Evolutionary conservation across 92 coral and sea anemone genomes (phyloP), one percentile per base, ranked within the genome.

Genomic region (Bergia sp.): DNA sequence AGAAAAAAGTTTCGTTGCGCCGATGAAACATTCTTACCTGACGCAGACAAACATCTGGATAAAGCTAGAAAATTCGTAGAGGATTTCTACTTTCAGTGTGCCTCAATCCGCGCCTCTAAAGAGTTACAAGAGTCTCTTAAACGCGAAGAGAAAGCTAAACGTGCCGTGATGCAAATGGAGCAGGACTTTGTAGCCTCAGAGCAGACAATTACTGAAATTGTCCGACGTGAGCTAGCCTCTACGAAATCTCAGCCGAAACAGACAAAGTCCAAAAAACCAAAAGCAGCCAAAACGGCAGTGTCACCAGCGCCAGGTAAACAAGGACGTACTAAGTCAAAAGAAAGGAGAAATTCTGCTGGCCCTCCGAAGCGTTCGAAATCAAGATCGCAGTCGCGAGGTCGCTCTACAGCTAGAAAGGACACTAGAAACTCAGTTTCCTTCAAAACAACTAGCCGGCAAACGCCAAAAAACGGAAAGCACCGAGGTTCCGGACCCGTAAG

Each of bases 121-220:
- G 82, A 79, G 82, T 79, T 79, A 79, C 66, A 79, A 21, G 82
- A 77, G 82, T 79, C 66, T 79, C 42, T 79, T 79, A 49, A 79
- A 47, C 66, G 66, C 67, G 82, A 79, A 79, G 66, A 79, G 82
- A 79, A 79, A 23, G 42, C 82, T 79, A 79, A 79, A 79, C 82
- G 82, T 44, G 61, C 82, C 43, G 82, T 20, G 61, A 77, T 43
- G 82, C 82, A 77, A 77, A 77, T 77, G 82, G 82, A 77, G 58
- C 58, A 77, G 61, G 82, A 77, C 43, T 77, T 77, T 77, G 82
- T 77, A 77, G 82, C 43, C 82, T 77, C 61, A 44, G 82, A 77
- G 82, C 82, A 77, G 61, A 77, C 82, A 77, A 69, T 69, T 69
- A 20, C 61, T 43, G 82, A 76, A 77, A 77, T 77, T 37, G 82